Percentiles rank a stretch among this genome's conserved stretches.
These are phyloP conservation scores for Centropus bengalensis DNA, from an alignment of 2,113 vertebrate genomes.

Conservation along the genomic window DNA sequence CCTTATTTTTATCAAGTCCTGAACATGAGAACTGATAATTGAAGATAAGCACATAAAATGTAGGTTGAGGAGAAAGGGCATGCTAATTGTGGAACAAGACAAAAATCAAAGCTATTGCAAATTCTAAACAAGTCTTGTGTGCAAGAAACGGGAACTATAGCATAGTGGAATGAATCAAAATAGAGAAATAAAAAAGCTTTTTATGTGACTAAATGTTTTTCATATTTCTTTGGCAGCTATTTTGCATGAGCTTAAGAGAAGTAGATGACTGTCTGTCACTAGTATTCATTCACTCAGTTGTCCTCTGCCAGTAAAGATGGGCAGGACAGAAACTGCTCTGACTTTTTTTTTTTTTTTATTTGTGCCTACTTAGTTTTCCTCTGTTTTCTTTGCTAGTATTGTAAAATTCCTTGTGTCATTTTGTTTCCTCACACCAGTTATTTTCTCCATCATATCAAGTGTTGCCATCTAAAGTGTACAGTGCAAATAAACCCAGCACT, in stretches of 20 bases:
- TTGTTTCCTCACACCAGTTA: neutral
- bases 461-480: neutral
- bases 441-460: neutral
- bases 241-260: neutral
- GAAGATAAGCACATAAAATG: neutral
- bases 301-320: neutral
- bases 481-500: neutral
- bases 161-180: neutral
- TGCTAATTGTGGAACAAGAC: neutral
- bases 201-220: neutral
- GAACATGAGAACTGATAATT: neutral
- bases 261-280: neutral
- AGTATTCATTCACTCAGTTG: rapidly evolving
- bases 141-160: neutral
- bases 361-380: neutral
- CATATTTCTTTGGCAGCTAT: neutral
- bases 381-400: neutral
- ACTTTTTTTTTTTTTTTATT: neutral
- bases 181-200: neutral
- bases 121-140: neutral
- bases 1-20: neutral
- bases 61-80: neutral
- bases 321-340: neutral
- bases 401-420: neutral
- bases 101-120: neutral